Evolutionary conservation across 2,888 invertebrate species (phyloP), one percentile per base, ranked within the genome.

Genomic region (Ornithoptera priamus): DNA sequence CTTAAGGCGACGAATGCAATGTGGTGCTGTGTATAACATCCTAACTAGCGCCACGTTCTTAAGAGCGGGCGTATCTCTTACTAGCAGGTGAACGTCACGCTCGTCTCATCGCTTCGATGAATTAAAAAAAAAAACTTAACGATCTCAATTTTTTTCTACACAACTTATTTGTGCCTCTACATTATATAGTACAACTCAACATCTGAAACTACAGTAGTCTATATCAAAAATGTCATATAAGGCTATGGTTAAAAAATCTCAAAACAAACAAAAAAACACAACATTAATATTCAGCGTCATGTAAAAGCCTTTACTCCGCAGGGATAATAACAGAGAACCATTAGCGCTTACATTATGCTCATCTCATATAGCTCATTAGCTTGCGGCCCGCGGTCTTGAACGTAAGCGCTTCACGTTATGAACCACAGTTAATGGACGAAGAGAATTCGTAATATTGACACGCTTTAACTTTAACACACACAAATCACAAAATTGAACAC

Each of bases 351-450:
- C 60, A 60, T 60, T 66, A 66, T 50, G 59, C 50, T 66, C 66
- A 60, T 67, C 67, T 57, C 62, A 62, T 60, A 36, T 67, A 67
- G 39, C 24, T 62, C 67, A 62, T 62, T 62, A 67, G 57, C 67
- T 67, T 67, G 67, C 42, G 62, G 67, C 42, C 62, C 53, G 62
- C 62, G 42, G 57, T 57, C 39, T 36, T 57, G 67, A 62, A 58
- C 62, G 56, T 18, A 59, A 30, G 62, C 62, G 57, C 18, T 53
- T 22, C 42, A 42, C 10, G 39, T 62, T 62, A 57, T 62, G 24
- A 42, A 39, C 57, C 59, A 18, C 30, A 46, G 20, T n/a, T 42
- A 39, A 58, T 56, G 22, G 10, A 57, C 58, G 53, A 56, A 20
- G 22, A 65, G 36, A 65, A 65, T 57, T 39, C 39, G 42, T 65